A percentile compares a stretch with the other conserved stretches of the same genome.
phyloP scores from a whole-genome alignment of 2,113 vertebrate genomes.

The Corynorhinus townsendii region DNA sequence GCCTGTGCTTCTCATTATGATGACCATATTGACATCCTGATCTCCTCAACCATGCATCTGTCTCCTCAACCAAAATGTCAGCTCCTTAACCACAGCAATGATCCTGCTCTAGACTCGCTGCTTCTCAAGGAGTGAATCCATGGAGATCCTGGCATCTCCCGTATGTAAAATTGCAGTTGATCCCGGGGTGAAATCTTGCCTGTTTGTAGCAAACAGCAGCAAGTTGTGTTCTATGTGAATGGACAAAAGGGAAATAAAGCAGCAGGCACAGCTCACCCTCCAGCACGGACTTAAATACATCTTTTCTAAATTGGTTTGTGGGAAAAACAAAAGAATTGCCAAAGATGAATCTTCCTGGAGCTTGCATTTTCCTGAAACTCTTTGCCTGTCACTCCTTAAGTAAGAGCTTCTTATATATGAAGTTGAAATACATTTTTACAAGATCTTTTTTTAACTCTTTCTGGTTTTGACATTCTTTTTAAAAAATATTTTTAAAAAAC shows the following conservation, averaged over 20 bases:
- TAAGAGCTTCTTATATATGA: background rate
- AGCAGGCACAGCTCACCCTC: background rate
- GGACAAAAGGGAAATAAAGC: background rate
- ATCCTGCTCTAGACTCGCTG: background rate
- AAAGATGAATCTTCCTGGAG: background rate
- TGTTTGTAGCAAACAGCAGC: background rate
- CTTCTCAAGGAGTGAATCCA: background rate
- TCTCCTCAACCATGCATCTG: background rate
- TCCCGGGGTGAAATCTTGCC: background rate
- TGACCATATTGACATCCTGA: background rate
- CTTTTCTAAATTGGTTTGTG: background rate
- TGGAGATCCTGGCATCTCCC: background rate
- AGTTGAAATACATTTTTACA: conserved; percentile 25
- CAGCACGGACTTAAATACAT: background rate
- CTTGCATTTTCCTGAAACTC: background rate
- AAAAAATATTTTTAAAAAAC: too few relatives aligned
- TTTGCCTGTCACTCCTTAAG: background rate
- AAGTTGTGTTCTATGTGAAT: background rate
- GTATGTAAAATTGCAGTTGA: too few relatives aligned
- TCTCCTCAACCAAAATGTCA: background rate
- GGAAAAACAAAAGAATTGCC: background rate
- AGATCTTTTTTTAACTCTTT: background rate
- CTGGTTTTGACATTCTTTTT: background rate
- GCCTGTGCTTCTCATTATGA: background rate
- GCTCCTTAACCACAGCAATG: background rate